Evolutionary conservation across 2,888 invertebrate species (phyloP), one percentile per base, ranked within the genome.

Genomic region (Trachelus iudaicus): DNA sequence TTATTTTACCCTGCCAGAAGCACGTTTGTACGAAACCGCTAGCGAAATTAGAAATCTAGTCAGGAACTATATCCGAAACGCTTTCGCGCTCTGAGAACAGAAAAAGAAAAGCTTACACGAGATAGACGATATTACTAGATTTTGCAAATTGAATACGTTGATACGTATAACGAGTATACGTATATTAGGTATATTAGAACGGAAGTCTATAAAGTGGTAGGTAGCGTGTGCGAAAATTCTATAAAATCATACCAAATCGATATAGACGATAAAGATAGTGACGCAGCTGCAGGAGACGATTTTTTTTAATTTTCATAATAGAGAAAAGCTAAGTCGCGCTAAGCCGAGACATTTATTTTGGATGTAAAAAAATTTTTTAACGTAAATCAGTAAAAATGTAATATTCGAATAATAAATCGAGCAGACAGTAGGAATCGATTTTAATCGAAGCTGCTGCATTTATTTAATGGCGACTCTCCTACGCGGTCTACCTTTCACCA

Each of bases 361-460:
- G 56, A 15, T 2, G 15, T 15, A 15, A 23, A 56, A 56, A 56
- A 56, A 1, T 6, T 15, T 23, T 0, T 23, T 1, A 56, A 56
- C 1, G 9, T 23, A 56, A 56, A 56, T 56, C 23, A 56, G 23
- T 9, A 23, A 56, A 56, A 56, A 23, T 9, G 9, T 56, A 56
- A 56, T 56, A 56, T 23, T 23, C 56, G 23, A 56, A 56, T 56
- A 23, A 56, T 56, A 56, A 56, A 56, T 56, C 11, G 56, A 23
- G 56, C 23, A 23, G 9, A 15, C 34, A 69, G 75, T 77, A 73
- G 76, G 84, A 85, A 86, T 87, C 83, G 87, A 86, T 87, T 88
- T 88, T 87, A 87, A 87, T 87, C 76, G 78, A 81, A 84, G 81
- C 78, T 79, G 81, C 82, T 75, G 76, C 84, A 85, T 86, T 87